These are phyloP conservation scores for Lampris megalopsis DNA, from an alignment of 2,113 vertebrate genomes.

Conservation along the genomic window DNA sequence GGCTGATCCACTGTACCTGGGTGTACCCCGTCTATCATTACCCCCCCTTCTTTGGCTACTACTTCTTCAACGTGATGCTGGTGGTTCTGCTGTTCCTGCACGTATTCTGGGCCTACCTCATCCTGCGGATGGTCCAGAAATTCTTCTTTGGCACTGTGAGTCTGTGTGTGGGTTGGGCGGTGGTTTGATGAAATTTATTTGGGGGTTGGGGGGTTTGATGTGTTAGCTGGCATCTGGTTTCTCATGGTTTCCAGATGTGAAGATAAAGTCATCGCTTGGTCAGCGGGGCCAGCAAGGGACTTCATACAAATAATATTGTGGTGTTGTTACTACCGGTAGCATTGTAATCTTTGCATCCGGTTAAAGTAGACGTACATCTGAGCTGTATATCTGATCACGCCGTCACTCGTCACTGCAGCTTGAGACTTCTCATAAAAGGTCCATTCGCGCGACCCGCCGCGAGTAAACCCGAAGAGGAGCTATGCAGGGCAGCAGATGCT, in stretches of 20 bases:
- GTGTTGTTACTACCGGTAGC: too few species aligned
- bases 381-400: too few species aligned
- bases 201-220: too few species aligned
- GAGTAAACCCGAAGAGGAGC: too few species aligned
- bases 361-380: too few species aligned
- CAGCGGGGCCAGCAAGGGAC: neutral
- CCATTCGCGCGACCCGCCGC: too few species aligned
- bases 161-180: neutral
- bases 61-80: slow-evolving; percentile 91
- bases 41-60: slow-evolving; percentile 90
- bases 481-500: too few species aligned
- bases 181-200: neutral
- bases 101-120: slow-evolving; percentile 93
- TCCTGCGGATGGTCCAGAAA: slow-evolving; percentile 89
- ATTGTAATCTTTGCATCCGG: too few species aligned
- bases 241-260: neutral
- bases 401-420: too few species aligned
- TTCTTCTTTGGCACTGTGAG: slow-evolving; percentile 90
- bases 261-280: neutral
- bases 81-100: slow-evolving; percentile 88
- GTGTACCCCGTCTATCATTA: slow-evolving; percentile 85
- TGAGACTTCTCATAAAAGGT: too few species aligned
- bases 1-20: slow-evolving; percentile 92
- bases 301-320: too few species aligned
- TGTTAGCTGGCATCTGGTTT: too few species aligned